A percentile compares a stretch with the other conserved stretches of the same genome.
phyloP scores from a whole-genome alignment of 2,797 vertebrate genomes.

The Salarias fasciatus region DNA sequence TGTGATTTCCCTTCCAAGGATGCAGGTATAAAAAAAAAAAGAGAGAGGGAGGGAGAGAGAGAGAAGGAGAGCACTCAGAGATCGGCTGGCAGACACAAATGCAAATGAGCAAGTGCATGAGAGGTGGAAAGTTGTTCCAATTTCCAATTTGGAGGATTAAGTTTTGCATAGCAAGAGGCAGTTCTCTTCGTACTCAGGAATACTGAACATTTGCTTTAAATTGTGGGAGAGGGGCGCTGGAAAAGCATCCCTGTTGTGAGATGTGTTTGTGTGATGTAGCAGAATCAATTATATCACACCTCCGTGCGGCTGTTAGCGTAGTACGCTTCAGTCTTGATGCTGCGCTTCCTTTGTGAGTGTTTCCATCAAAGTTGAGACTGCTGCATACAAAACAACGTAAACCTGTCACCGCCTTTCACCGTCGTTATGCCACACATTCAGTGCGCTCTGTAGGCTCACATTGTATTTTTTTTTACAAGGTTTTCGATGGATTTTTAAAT shows the following conservation, averaged over 20 bases:
- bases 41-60: slow-evolving; percentile 11
- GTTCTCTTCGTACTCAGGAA: neutral
- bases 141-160: slow-evolving; percentile 28
- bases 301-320: neutral
- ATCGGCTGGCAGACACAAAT: slow-evolving; percentile 25
- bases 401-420: slow-evolving; percentile 1
- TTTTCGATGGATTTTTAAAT: no score
- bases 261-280: slow-evolving; percentile 16
- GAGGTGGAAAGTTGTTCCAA: slow-evolving; percentile 2
- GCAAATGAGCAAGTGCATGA: slow-evolving; percentile 7
- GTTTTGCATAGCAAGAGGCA: slow-evolving; percentile 1
- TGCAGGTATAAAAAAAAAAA: slow-evolving; percentile 2
- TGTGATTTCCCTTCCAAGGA: neutral
- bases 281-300: slow-evolving; percentile 8
- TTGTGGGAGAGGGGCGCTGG: slow-evolving; percentile 2
- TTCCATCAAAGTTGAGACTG: slow-evolving; percentile 5
- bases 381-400: slow-evolving; percentile 9
- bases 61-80: slow-evolving; percentile 14
- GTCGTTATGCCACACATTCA: neutral
- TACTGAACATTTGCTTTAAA: slow-evolving; percentile 6
- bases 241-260: neutral
- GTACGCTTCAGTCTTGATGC: slow-evolving; percentile 6
- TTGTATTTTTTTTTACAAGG: no score
- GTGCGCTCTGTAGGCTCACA: no score
- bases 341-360: neutral